These are phyloP conservation scores for Lutjanus erythropterus DNA, from an alignment of 2,113 vertebrate species.

Conservation along the genomic window DNA sequence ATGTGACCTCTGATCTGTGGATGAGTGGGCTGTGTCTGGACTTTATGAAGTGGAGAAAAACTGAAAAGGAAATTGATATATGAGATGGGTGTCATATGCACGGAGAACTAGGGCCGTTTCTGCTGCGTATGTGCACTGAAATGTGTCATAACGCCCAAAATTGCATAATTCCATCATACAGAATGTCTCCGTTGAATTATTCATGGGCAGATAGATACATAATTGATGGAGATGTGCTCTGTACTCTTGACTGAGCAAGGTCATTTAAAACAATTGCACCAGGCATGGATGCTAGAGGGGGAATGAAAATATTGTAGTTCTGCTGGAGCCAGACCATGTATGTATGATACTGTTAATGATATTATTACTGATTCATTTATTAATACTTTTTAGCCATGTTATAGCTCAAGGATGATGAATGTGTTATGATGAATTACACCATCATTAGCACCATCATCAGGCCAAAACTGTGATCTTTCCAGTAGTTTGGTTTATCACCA, in stretches of 20 bases:
- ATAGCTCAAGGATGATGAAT: background rate
- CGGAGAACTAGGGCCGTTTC: background rate
- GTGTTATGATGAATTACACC: too few species aligned
- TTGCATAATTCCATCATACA: conserved; percentile 48
- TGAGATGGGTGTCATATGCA: background rate
- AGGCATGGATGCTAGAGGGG: background rate
- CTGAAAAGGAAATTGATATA: background rate
- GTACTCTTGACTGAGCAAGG: conserved; percentile 39
- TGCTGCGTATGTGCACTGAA: conserved; percentile 19
- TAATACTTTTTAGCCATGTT: background rate
- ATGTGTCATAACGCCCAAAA: conserved; percentile 20
- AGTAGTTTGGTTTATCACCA: too few species aligned
- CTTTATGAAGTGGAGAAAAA: background rate
- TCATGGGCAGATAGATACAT: conserved; percentile 47
- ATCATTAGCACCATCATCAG: background rate
- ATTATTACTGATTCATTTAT: background rate
- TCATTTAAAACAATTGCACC: conserved; percentile 43
- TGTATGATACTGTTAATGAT: background rate
- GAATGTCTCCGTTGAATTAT: conserved; percentile 48
- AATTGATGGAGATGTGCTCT: conserved; percentile 52
- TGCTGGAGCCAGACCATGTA: background rate
- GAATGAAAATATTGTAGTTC: background rate
- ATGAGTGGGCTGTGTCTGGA: background rate
- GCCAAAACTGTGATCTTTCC: background rate
- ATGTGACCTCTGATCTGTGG: background rate